Evolutionary conservation across 2,113 vertebrate genomes (phyloP), one percentile per base, ranked within the genome.

Genomic region (Telmatochromis sp.): DNA sequence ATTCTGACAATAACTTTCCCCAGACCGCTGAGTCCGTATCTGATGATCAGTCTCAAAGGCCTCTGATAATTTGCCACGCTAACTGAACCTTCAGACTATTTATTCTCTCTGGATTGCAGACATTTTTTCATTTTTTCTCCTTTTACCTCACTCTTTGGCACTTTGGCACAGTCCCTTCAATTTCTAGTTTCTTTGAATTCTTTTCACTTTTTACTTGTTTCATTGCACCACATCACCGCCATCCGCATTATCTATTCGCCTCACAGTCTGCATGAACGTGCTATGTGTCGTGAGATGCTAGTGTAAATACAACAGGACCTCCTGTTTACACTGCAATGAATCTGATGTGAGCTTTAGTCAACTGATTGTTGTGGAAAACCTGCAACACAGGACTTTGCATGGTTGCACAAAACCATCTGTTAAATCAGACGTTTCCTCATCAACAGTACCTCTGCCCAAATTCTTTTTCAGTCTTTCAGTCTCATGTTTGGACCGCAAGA

Each of bases 371-470:
- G 7, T 31, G 23, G 13, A 82, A 85, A 85, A 81, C 40, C 17
- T 81, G 15, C 54, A 91, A 60, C 19, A 9, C 54, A 79, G 12
- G 79, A 65, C 28, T 75, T 23, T 79, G 31, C 28, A 3, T 75
- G 82, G 82, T 79, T 92, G 71, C 63, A 91, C 35, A 87, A 75
- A 58, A 86, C 35, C 83, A 89, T 84, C 53, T 88, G 85, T 63
- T 80, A 55, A 82, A 89, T 90, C 65, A 89, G 83, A 90, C 9
- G 0, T 60, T 85, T 86, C 60, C 78, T 88, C 85, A 88, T 84
- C 65, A 86, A 45, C 51, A 82, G 9, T 31, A 60, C 55, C 57
- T 51, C 17, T 81, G 31, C 54, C 85, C 17, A 87, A 53, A 79
- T 65, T 89, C 26, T 58, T 90, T 65, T 78, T 87, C 31, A 60